Conservation (phyloP, 2,113 vertebrate species). For the Nesoenas mayeri region DNA sequence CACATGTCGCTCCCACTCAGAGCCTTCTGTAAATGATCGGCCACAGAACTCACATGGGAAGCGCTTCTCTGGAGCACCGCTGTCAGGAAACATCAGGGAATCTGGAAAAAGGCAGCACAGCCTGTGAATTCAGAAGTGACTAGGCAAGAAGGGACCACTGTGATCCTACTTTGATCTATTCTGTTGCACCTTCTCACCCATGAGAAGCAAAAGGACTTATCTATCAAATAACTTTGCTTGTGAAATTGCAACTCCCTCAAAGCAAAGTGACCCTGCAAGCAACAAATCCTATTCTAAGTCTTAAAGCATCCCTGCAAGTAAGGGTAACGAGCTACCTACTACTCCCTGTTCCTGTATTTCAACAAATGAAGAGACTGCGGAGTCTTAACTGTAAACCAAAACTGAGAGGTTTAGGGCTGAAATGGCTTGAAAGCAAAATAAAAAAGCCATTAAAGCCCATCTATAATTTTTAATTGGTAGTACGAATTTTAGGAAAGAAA, state of each 20-base stretch:
- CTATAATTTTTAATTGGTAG: neutral
- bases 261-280: neutral
- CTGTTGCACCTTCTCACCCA: neutral
- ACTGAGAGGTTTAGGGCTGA: neutral
- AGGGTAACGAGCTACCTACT: neutral
- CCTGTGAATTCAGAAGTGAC: neutral
- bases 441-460: neutral
- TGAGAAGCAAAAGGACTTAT: neutral
- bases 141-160: neutral
- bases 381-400: neutral
- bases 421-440: neutral
- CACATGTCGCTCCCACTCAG: conserved; percentile 95
- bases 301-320: neutral
- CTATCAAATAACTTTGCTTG: neutral
- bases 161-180: neutral
- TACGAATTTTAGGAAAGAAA: neutral
- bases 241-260: neutral
- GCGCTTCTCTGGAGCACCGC: conserved; percentile 80
- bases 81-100: conserved; percentile 74
- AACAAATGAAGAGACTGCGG: neutral
- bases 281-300: neutral
- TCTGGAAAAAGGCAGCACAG: conserved; percentile 53
- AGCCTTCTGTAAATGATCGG: conserved; percentile 90
- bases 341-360: neutral
- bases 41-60: conserved; percentile 97